Base-by-base conservation (phyloP, 2,888 invertebrate species). In the Octonoba sinensis region DNA sequence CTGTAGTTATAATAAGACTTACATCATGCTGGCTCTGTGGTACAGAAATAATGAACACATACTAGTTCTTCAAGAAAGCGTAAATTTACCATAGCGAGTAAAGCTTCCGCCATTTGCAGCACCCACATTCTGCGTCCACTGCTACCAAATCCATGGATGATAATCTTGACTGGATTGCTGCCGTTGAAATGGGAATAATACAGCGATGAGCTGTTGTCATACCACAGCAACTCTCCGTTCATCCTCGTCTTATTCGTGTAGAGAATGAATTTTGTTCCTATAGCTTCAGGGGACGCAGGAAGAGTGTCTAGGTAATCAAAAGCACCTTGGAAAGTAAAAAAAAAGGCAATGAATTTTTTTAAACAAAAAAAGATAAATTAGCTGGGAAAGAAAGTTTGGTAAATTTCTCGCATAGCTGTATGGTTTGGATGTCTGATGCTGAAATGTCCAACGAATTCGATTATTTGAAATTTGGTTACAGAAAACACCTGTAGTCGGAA, bases 71-170 rank as follows among this genome's bases (percentile, higher is more conserved):
- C 36, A 6, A 4, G 36, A 36, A 36, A 11, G 36, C 8, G 12
- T 44, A 20, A 54, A 90, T 92, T 91, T 88, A 95, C 95, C 88
- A 95, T 94, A 71, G 95, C 93, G 92, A 96, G 93, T 18, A 97
- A 90, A 8, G 96, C 96, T 36, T 95, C 94, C 78, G 96, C 92
- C 94, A 97, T 96, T 89, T 96, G 95, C 87, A 95, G 94, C 15
- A 96, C 94, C 97, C 97, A 97, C 22, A 96, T 93, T 87, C 95
- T 94, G 73, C 93, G 93, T 88, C 96, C 96, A 87, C 94, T 94
- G 78, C 95, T 95, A 0, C 96, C 96, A 88, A 97, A 97, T 2
- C 97, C 97, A 87, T 97, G 97, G 0, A 96, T 95, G 86, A 97
- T 93, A 82, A 97, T 92, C 86, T 96, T 96, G 6, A 95, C 95